Evolutionary conservation across 1,140 invertebrate genomes (phyloP).

Genomic region (Chrysopa pallens): DNA sequence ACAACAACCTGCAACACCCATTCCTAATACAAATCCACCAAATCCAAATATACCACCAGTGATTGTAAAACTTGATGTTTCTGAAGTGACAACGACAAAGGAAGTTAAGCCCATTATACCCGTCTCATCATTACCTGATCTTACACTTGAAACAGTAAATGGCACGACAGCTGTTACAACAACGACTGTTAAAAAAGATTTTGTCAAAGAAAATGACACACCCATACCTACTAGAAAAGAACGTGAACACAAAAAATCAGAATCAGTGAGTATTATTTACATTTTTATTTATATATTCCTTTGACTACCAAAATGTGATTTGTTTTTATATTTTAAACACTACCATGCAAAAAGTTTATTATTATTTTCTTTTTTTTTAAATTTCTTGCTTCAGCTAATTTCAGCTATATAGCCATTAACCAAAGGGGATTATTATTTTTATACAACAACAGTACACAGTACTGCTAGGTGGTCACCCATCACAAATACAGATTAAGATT

Average conservation of each 20-base stretch:
- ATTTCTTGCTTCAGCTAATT: too few species aligned
- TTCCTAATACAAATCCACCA: slow-evolving; percentile 21
- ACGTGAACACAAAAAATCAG: slow-evolving; percentile 8
- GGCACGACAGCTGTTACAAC: slow-evolving; percentile 5
- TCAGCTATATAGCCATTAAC: too few species aligned
- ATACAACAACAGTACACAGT: too few species aligned
- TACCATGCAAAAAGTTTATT: too few species aligned
- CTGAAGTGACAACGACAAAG: slow-evolving; percentile 4
- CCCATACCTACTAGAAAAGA: slow-evolving; percentile 4
- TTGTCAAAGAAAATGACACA: not conserved
- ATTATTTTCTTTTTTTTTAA: too few species aligned
- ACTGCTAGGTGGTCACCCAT: too few species aligned
- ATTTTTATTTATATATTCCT: too few species aligned
- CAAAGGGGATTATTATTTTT: too few species aligned
- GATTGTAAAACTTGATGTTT: not conserved
- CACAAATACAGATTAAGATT: too few species aligned
- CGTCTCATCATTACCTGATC: slow-evolving; percentile 17
- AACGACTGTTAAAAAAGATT: not conserved
- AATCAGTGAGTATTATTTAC: slow-evolving; percentile 5
- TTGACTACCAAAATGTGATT: not conserved
- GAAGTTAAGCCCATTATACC: slow-evolving; percentile 19
- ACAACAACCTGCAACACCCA: slow-evolving; percentile 19
- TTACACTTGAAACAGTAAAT: slow-evolving; percentile 17
- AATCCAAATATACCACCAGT: slow-evolving; percentile 15
- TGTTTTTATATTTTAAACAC: not conserved